Percentiles rank a stretch among this genome's conserved stretches.
phyloP scores from a whole-genome alignment of 1,140 invertebrate species.

The Riptortus pedestris region DNA sequence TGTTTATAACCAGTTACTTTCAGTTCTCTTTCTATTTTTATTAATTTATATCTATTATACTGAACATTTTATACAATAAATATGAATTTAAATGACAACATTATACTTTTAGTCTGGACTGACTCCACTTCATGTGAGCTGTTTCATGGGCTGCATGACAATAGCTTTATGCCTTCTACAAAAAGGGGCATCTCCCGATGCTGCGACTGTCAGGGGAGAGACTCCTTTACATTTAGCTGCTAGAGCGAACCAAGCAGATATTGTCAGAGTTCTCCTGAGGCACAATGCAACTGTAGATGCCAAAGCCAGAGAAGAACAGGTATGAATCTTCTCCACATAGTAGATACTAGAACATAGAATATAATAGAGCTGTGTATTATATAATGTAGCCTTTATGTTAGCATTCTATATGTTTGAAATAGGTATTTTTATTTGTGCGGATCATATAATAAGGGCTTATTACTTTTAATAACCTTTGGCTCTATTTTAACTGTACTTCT shows the following conservation, averaged over 20 bases:
- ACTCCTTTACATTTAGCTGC: slow-evolving; percentile 94
- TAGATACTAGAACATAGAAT: not conserved
- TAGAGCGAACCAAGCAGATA: slow-evolving; percentile 81
- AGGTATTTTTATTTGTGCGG: not conserved
- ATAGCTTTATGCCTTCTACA: slow-evolving; percentile 94
- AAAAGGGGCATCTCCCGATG: slow-evolving; percentile 87
- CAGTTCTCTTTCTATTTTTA: no score
- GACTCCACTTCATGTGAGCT: slow-evolving; percentile 93
- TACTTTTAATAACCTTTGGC: no score
- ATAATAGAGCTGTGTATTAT: not conserved
- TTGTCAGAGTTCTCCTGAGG: slow-evolving; percentile 79
- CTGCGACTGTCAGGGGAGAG: slow-evolving; percentile 92
- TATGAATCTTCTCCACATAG: slow-evolving; percentile 4
- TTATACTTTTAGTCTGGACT: slow-evolving; percentile 61
- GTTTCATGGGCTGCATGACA: slow-evolving; percentile 99
- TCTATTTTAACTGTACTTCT: no score
- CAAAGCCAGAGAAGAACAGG: slow-evolving; percentile 56
- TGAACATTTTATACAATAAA: no score
- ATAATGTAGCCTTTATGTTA: not conserved
- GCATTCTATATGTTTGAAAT: not conserved
- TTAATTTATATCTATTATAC: no score
- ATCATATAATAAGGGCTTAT: no score
- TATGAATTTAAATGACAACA: no score
- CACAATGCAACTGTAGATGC: slow-evolving; percentile 95
- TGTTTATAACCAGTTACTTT: no score